Evolutionary conservation across 2,797 vertebrate genomes (phyloP), one percentile per base, ranked within the genome.

Genomic region (Smutsia temminckii): DNA sequence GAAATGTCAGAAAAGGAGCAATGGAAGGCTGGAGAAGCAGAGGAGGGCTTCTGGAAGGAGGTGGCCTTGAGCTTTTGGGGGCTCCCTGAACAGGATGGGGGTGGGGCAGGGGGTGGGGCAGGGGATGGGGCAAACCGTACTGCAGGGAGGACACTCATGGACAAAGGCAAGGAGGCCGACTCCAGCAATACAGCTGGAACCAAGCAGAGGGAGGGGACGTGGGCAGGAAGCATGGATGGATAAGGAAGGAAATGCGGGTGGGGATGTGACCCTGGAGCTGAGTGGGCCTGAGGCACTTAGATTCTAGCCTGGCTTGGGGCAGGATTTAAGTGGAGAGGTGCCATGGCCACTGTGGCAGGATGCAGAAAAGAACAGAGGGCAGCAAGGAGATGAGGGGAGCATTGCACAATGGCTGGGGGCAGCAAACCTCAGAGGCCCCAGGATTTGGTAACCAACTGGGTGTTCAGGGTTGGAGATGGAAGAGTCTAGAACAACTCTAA

Each of bases 161-260:
- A 66, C 91, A 68, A 59, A 89, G 61, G n/a, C 86, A n/a, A 34
- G 57, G 79, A 72, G n/a, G 88, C 49, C 49, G 12, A 57, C 49
- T 66, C 8, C 9, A 16, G 59, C 40, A 23, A 21, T 5, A 42
- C 16, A 51, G 66, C 74, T 29, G 66, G 37, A 75, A 46, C 90
- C 81, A 57, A 77, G 90, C 3, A 3, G 74, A 85, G 68, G 42
- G 49, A 16, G 53, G n/a, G 79, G 42, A 63, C 1, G n/a, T 23
- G 32, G 72, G 51, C 95, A 95, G 96, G 97, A 97, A 94, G 88
- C 25, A 12, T 13, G 69, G 94, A 97, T 77, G 49, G 88, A 80
- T 84, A 74, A 94, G 95, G 95, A 87, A 92, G 97, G 96, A 95
- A 97, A 89, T 17, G 63, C 9, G 25, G 55, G 51, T n/a, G 72